Conservation (phyloP, 2,113 vertebrate species). For the Urocolius indicus region DNA sequence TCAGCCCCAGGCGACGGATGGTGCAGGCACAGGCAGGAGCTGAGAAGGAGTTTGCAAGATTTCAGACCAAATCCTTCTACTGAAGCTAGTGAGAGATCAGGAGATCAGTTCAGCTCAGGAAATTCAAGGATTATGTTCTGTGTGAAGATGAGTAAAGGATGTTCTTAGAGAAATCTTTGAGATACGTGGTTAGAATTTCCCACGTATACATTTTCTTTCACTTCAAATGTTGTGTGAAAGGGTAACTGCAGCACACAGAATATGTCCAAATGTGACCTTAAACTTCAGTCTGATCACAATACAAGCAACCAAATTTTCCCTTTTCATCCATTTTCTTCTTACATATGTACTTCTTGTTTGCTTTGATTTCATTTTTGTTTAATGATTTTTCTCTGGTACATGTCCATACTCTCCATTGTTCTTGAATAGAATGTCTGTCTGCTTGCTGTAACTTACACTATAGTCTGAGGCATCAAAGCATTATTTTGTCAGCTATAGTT, state of each 20-base stretch:
- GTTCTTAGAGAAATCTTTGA: background rate
- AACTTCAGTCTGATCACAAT: background rate
- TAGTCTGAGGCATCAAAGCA: background rate
- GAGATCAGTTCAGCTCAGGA: background rate
- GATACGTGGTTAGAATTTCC: background rate
- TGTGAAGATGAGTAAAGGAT: background rate
- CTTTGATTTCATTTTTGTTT: background rate
- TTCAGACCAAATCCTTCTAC: background rate
- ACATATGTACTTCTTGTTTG: background rate
- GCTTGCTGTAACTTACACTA: background rate
- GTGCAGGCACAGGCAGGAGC: background rate
- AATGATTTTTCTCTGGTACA: background rate
- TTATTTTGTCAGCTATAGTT: background rate
- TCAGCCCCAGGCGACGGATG: accelerated
- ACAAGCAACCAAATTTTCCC: background rate
- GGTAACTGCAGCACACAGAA: background rate
- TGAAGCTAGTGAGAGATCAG: background rate
- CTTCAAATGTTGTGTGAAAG: background rate
- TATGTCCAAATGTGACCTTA: background rate
- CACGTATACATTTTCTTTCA: background rate
- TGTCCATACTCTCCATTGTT: background rate
- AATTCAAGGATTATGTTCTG: background rate
- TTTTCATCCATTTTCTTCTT: background rate
- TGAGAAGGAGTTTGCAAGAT: accelerated
- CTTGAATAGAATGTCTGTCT: background rate